phyloP scores from a whole-genome alignment of 2,888 invertebrate genomes.

The Anoncus sp. region DNA sequence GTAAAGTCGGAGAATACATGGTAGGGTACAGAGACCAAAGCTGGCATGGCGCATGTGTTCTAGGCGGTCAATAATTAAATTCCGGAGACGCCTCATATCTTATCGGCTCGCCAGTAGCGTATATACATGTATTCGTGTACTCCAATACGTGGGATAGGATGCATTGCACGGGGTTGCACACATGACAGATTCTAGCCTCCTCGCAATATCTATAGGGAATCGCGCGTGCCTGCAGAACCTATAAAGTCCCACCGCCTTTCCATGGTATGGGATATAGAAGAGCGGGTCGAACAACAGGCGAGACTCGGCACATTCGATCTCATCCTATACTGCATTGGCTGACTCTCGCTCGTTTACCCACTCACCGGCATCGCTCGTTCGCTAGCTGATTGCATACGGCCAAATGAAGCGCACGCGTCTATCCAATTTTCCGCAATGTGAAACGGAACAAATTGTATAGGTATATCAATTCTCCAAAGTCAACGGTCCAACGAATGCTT shows the following conservation, averaged over 20 bases:
- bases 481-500: background rate
- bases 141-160: constrained; percentile 27
- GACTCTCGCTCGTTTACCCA: background rate
- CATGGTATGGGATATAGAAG: constrained; percentile 3
- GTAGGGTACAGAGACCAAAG: constrained; percentile 36
- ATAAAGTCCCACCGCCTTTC: constrained; percentile 26
- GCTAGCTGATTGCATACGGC: constrained; percentile 42
- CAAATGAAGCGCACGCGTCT: constrained; percentile 57
- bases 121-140: constrained; percentile 6
- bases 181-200: constrained; percentile 23
- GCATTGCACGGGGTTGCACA: constrained; percentile 24
- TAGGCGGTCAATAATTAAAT: constrained; percentile 70
- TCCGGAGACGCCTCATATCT: constrained; percentile 69
- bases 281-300: constrained; percentile 31
- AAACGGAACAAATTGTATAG: constrained; percentile 38
- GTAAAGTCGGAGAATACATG: constrained; percentile 29
- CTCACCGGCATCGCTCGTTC: constrained; percentile 2
- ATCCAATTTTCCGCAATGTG: constrained; percentile 50
- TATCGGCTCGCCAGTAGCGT: constrained; percentile 59
- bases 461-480: background rate
- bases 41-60: constrained; percentile 60
- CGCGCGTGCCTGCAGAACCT: constrained; percentile 47
- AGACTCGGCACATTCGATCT: constrained; percentile 27
- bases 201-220: constrained; percentile 38
- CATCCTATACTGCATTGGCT: background rate